Evolutionary conservation across 2,797 vertebrate genomes (phyloP).

Genomic region (Luscinia megarhynchos): DNA sequence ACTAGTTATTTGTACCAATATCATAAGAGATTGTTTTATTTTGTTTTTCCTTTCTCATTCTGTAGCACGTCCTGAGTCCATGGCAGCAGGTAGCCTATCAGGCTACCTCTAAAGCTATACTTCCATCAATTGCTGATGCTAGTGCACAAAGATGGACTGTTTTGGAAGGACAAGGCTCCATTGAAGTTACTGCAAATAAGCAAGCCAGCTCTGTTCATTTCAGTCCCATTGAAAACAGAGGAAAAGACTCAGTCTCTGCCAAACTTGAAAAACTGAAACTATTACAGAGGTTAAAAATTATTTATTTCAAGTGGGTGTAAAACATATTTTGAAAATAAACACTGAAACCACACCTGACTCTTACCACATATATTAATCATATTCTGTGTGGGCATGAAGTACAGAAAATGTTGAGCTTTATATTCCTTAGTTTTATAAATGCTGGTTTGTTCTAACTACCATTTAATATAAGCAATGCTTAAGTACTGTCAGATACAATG

Average conservation of each 20-base stretch:
- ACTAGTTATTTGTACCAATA: neutral
- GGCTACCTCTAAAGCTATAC: slow-evolving; percentile 32
- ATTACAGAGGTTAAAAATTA: slow-evolving; percentile 12
- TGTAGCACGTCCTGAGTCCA: neutral
- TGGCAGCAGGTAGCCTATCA: slow-evolving; percentile 53
- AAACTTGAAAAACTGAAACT: slow-evolving; percentile 48
- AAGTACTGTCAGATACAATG: neutral
- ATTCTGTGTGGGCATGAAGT: neutral
- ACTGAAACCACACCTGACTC: slow-evolving; percentile 24
- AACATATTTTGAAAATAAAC: slow-evolving; percentile 57
- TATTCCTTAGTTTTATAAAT: neutral
- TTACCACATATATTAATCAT: slow-evolving; percentile 18
- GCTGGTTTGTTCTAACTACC: neutral
- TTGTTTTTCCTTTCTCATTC: neutral
- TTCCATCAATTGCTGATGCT: neutral
- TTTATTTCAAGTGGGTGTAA: slow-evolving; percentile 19
- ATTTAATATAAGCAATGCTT: neutral
- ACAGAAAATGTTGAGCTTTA: neutral
- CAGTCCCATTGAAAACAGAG: slow-evolving; percentile 26
- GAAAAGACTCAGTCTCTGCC: slow-evolving; percentile 47
- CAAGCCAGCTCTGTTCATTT: slow-evolving; percentile 45
- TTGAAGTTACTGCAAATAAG: slow-evolving; percentile 65
- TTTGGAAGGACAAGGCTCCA: slow-evolving; percentile 60
- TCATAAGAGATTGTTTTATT: neutral
- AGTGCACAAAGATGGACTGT: slow-evolving; percentile 63